Evolutionary conservation across 2,888 invertebrate species (phyloP), one percentile per base, ranked within the genome.

Genomic region (Gymnocheta viridis): DNA sequence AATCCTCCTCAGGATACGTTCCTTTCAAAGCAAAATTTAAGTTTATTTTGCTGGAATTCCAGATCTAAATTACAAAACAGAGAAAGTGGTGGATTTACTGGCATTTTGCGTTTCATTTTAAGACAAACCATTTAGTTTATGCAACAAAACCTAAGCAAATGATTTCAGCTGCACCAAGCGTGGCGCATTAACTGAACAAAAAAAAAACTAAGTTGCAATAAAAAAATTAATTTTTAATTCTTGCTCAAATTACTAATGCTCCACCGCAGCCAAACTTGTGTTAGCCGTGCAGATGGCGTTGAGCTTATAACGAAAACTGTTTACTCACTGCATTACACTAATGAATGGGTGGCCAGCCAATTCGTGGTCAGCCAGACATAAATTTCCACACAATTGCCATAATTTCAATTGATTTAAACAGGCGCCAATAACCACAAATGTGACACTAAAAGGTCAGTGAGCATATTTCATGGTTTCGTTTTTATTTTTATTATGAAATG

Each of bases 341-440:
- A 85, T 85, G 86, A 88, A 87, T 86, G 87, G 78, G 85, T 82
- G 78, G 82, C 73, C 81, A 72, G 38, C 17, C 38, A 74, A 64
- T 64, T 82, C 74, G 82, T 82, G 78, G 83, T 77, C 82, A 73
- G 72, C 66, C 87, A 87, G 85, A 81, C 85, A 90, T 89, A 89
- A 89, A 89, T 89, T 89, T 89, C 87, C 89, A 88, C 88, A 88
- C 88, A 88, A 88, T 86, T 87, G 88, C 87, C 87, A 88, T 88
- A 88, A 88, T 88, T 89, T 87, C 87, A 89, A 90, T 90, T 90
- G 90, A 90, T 90, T 90, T 90, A 90, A 90, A 89, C 89, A 87
- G 88, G 85, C 87, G 87, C 87, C 86, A 81, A 82, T 79, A 87
- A 88, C 90, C 90, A 86, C 90, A 88, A 85, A 87, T 82, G 83